Evolutionary conservation across 2,888 invertebrate species (phyloP).

Genomic region (Amiota mariae): DNA sequence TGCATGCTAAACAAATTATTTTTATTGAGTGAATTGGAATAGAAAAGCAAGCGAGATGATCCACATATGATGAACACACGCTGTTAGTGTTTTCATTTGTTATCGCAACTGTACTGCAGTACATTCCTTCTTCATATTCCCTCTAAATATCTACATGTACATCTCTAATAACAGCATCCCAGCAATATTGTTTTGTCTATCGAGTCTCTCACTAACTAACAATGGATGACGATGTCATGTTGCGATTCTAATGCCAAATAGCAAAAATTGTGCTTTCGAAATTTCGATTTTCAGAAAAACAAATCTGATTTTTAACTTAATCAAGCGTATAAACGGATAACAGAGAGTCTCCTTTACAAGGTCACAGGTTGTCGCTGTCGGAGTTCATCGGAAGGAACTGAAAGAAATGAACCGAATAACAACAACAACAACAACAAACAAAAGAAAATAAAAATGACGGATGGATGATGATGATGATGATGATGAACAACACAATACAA

Average conservation of each 20-base stretch:
- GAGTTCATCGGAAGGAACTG: background rate
- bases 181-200: background rate
- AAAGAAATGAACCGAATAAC: background rate
- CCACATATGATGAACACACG: background rate
- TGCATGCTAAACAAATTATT: background rate
- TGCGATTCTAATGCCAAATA: conserved; percentile 7
- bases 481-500: background rate
- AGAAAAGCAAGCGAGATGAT: background rate
- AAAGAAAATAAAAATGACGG: background rate
- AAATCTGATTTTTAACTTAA: conserved; percentile 56
- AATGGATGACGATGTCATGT: background rate
- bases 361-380: too few relatives aligned
- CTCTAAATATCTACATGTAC: too few relatives aligned
- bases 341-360: conserved; percentile 25
- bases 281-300: conserved; percentile 53
- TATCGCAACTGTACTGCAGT: too few relatives aligned
- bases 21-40: background rate
- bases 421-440: background rate
- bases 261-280: background rate
- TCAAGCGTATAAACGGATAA: conserved; percentile 48
- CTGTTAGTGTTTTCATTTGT: background rate
- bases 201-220: background rate
- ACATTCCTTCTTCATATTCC: too few relatives aligned
- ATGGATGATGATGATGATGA: background rate
- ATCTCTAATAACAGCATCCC: too few relatives aligned